These are phyloP conservation scores for Dynastes grantii DNA, from an alignment of 2,888 invertebrate genomes.

Conservation along the genomic window DNA sequence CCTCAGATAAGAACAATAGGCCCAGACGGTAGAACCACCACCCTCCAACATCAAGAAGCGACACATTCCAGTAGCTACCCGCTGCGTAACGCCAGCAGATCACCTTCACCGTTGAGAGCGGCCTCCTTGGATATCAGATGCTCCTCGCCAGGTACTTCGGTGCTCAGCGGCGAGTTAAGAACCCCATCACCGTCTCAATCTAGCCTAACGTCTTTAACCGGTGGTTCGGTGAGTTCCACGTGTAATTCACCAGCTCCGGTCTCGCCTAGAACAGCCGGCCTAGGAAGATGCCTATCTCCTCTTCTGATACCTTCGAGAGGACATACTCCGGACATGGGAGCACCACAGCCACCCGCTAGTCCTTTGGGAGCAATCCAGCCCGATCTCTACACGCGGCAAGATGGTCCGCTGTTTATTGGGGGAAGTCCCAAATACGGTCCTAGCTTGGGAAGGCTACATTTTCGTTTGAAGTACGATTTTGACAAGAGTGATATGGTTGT, in stretches of 20 bases:
- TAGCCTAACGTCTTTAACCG: slow-evolving; percentile 78
- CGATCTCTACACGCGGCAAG: slow-evolving; percentile 87
- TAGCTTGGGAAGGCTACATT: slow-evolving; percentile 86
- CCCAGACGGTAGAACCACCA: slow-evolving; percentile 82
- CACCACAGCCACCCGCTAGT: slow-evolving; percentile 72
- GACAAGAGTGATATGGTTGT: slow-evolving; percentile 91
- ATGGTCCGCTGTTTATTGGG: slow-evolving; percentile 84
- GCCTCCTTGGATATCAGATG: slow-evolving; percentile 85
- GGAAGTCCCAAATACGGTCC: slow-evolving; percentile 75
- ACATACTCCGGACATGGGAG: slow-evolving; percentile 66
- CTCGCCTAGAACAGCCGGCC: slow-evolving; percentile 63
- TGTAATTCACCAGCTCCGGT: slow-evolving; percentile 67
- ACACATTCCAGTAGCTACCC: slow-evolving; percentile 67
- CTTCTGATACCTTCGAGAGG: slow-evolving; percentile 81
- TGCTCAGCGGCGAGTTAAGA: slow-evolving; percentile 68
- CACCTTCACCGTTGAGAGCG: slow-evolving; percentile 85
- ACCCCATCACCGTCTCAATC: slow-evolving; percentile 82
- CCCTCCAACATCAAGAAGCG: slow-evolving; percentile 65
- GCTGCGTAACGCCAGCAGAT: slow-evolving; percentile 75
- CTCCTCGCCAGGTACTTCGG: slow-evolving; percentile 72
- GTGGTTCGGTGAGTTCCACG: slow-evolving; percentile 68
- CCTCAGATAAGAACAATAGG: slow-evolving; percentile 89
- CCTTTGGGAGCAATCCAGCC: slow-evolving; percentile 89
- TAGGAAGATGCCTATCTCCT: slow-evolving; percentile 81
- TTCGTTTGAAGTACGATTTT: slow-evolving; percentile 90